Percentiles rank a stretch among this genome's conserved stretches.
Evolutionary conservation across 92 coral and sea anemone genomes (phyloP).

Genomic region (Epizoanthus rinbou): DNA sequence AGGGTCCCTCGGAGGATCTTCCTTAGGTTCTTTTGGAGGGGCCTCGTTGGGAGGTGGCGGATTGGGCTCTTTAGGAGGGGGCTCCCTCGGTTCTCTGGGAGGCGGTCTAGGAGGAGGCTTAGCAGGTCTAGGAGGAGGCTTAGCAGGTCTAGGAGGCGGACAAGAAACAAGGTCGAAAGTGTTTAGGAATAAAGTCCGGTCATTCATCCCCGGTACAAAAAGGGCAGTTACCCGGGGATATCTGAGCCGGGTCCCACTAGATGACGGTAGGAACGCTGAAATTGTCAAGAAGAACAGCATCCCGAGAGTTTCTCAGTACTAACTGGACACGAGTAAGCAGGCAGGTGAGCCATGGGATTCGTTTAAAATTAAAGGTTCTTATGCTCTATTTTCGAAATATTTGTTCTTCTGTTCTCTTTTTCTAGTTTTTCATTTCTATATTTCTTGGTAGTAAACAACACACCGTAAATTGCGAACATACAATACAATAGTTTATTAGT

Average conservation of each 20-base stretch:
- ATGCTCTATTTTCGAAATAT: too few relatives aligned
- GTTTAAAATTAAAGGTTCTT: too few relatives aligned
- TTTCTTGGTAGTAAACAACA: too few relatives aligned
- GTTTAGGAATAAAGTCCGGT: conserved; percentile 57
- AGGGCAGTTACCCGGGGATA: conserved; percentile 58
- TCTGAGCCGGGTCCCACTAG: conserved; percentile 66
- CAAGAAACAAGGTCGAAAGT: conserved; percentile 54
- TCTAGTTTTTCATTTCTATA: too few relatives aligned
- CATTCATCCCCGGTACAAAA: conserved; percentile 63
- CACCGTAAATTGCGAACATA: too few relatives aligned
- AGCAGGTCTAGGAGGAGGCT: conserved; percentile 52
- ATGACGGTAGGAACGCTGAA: conserved; percentile 68
- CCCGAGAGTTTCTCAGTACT: conserved; percentile 48
- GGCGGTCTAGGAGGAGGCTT: conserved; percentile 47
- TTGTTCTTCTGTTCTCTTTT: too few relatives aligned
- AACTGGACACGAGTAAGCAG: neutral
- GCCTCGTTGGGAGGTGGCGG: conserved; percentile 69
- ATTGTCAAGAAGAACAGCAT: conserved; percentile 78
- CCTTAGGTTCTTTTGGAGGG: conserved; percentile 58
- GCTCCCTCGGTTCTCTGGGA: conserved; percentile 44
- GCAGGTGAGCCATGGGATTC: neutral
- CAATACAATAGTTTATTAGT: too few relatives aligned
- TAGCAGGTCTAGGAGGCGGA: conserved; percentile 53
- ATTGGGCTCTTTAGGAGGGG: conserved; percentile 56
- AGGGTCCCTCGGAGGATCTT: conserved; percentile 35